Evolutionary conservation across 2,113 vertebrate genomes (phyloP).

Genomic region (Cryptotis parvus): DNA sequence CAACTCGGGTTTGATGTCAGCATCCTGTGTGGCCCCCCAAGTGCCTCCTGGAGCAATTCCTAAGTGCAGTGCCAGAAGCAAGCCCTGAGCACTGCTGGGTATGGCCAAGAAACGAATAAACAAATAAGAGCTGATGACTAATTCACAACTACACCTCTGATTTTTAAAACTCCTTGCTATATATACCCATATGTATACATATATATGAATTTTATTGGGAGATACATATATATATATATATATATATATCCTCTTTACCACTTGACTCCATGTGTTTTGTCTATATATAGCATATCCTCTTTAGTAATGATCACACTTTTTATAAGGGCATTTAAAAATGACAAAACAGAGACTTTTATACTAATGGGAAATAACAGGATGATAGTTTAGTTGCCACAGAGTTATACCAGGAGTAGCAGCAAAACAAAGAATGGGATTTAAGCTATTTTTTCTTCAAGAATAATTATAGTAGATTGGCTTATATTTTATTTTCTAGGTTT

Average conservation of each 20-base stretch:
- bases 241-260: too few species aligned
- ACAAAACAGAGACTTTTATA: background rate
- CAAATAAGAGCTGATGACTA: background rate
- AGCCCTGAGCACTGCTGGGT: too few species aligned
- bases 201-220: too few species aligned
- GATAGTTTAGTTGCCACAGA: accelerated
- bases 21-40: too few species aligned
- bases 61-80: too few species aligned
- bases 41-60: too few species aligned
- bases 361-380: too few species aligned
- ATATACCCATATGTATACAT: too few species aligned
- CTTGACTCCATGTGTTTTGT: background rate
- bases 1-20: too few species aligned
- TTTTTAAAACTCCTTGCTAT: accelerated
- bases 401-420: background rate
- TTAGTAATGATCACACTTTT: background rate
- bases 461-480: background rate
- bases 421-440: background rate
- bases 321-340: too few species aligned
- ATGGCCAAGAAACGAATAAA: too few species aligned
- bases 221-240: too few species aligned
- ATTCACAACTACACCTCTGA: background rate
- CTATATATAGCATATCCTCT: background rate
- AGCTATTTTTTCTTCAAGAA: background rate
- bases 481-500: background rate